These are phyloP conservation scores for Taphrorychus bicolor DNA, from an alignment of 2,888 invertebrate genomes.

Conservation along the genomic window DNA sequence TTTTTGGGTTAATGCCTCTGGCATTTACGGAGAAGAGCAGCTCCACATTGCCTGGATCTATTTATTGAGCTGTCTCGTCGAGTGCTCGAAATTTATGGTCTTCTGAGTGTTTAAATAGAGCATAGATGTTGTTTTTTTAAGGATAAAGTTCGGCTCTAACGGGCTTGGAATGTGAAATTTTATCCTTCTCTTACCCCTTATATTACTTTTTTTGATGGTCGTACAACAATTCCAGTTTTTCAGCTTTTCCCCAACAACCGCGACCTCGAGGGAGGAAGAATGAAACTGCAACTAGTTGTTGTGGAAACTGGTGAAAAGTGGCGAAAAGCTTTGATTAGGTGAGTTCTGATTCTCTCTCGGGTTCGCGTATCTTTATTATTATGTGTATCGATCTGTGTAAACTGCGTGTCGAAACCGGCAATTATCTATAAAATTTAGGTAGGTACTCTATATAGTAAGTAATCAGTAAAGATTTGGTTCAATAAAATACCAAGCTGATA, in stretches of 20 bases:
- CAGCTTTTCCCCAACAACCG: conserved; percentile 1
- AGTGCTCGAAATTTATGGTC: conserved; percentile 15
- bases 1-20: conserved; percentile 33
- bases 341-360: conserved; percentile 43
- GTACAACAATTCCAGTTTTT: conserved; percentile 8
- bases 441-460: too few relatives aligned
- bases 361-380: too few relatives aligned
- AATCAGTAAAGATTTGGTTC: background rate
- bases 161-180: background rate
- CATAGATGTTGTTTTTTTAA: background rate
- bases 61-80: conserved; percentile 8
- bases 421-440: too few relatives aligned
- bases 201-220: too few relatives aligned
- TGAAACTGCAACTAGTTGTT: conserved; percentile 63
- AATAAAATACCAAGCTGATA: background rate
- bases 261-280: conserved; percentile 40
- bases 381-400: background rate
- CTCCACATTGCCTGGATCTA: conserved; percentile 1
- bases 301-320: conserved; percentile 63
- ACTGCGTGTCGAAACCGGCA: too few relatives aligned
- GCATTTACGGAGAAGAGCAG: conserved; percentile 11
- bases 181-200: too few relatives aligned
- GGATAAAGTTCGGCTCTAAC: too few relatives aligned
- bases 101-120: conserved; percentile 13
- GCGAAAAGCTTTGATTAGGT: conserved; percentile 62